Percentiles rank a stretch among this genome's conserved stretches.
These are phyloP conservation scores for Tethya wilhelma DNA, from an alignment of 37 sponge, comb jelly and placozoan species.

Conservation along the genomic window DNA sequence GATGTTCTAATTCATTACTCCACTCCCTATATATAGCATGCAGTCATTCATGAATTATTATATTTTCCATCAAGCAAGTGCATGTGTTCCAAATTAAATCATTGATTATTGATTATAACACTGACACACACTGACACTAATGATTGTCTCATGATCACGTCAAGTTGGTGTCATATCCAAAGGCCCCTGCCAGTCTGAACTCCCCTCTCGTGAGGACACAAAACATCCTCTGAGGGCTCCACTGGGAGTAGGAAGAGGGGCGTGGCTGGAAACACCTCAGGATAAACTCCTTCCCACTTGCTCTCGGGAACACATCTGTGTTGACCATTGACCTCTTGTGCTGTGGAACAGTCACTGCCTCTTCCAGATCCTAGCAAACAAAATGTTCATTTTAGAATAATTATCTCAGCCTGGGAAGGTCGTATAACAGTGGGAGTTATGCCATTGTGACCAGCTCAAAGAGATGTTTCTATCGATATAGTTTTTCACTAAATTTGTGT, in stretches of 20 bases:
- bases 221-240: slow-evolving; percentile 82
- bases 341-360: neutral
- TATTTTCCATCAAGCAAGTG: too few species aligned
- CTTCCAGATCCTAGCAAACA: slow-evolving; percentile 14
- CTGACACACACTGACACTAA: too few species aligned
- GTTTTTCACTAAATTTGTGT: neutral
- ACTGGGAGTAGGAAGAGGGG: slow-evolving; percentile 46
- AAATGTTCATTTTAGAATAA: neutral
- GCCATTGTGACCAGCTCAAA: too few species aligned
- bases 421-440: too few species aligned
- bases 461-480: neutral
- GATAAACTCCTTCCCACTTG: slow-evolving; percentile 72
- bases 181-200: slow-evolving; percentile 90
- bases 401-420: neutral
- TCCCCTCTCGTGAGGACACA: slow-evolving; percentile 70
- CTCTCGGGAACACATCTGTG: slow-evolving; percentile 40
- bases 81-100: too few species aligned
- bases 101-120: too few species aligned
- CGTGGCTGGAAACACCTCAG: slow-evolving; percentile 43
- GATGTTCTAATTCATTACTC: too few species aligned
- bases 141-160: too few species aligned
- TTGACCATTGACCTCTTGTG: neutral
- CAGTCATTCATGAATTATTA: too few species aligned
- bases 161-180: slow-evolving; percentile 62
- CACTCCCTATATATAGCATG: too few species aligned